Conservation (phyloP, 2,113 vertebrate species). For the Salminus brasiliensis region DNA sequence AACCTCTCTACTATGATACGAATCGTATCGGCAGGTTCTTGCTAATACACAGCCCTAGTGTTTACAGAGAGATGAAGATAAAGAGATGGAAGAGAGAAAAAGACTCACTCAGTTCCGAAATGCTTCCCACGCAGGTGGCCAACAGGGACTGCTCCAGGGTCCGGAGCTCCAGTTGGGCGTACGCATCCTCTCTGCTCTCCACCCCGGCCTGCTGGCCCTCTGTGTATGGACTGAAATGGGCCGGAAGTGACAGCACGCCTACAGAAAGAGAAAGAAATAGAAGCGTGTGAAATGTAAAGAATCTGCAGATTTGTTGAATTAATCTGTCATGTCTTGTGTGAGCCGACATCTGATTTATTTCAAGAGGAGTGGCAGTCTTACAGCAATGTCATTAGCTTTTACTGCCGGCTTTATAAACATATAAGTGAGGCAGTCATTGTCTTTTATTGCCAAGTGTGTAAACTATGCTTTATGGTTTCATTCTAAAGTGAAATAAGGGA, state of each 20-base stretch:
- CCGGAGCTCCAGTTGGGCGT: conserved; percentile 94
- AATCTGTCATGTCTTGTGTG: neutral
- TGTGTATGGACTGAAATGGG: conserved; percentile 95
- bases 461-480: conserved; percentile 15
- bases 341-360: neutral
- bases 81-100: neutral
- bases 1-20: too few relatives aligned
- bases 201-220: conserved; percentile 79
- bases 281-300: neutral
- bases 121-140: conserved; percentile 97
- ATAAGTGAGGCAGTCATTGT: conserved; percentile 20
- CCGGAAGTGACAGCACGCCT: conserved; percentile 95
- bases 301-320: neutral
- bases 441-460: conserved; percentile 22
- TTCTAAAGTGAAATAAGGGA: conserved; percentile 7
- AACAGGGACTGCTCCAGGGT: conserved; percentile 96
- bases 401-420: conserved; percentile 12
- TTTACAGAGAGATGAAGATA: neutral
- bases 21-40: too few relatives aligned
- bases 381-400: conserved; percentile 30
- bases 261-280: conserved; percentile 50
- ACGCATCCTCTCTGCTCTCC: conserved; percentile 89
- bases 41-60: too few relatives aligned
- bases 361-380: neutral
- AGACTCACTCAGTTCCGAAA: conserved; percentile 95